These are phyloP conservation scores for Myotis yumanensis DNA, from an alignment of 2,113 vertebrate species.

Conservation along the genomic window DNA sequence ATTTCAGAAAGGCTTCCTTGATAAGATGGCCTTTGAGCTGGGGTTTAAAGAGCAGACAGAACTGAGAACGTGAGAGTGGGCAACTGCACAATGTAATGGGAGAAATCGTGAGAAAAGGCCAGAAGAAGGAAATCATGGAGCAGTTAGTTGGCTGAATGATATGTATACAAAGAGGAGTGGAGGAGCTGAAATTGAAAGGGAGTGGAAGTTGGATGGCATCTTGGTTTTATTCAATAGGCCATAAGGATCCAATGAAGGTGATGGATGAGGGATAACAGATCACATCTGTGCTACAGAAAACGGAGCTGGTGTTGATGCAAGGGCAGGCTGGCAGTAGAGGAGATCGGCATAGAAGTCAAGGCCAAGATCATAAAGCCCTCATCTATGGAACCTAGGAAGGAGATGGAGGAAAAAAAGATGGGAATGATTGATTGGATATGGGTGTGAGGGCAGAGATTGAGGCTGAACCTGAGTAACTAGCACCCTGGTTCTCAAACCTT, in stretches of 20 bases:
- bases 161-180: fast-evolving
- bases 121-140: neutral
- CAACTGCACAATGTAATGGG: fast-evolving
- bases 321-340: neutral
- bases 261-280: neutral
- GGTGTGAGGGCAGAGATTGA: neutral
- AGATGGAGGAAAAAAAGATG: neutral
- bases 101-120: neutral
- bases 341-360: neutral
- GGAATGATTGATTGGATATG: fast-evolving
- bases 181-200: neutral
- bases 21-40: neutral
- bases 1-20: neutral
- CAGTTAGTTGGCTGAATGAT: fast-evolving
- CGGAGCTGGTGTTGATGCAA: neutral
- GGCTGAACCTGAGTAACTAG: neutral
- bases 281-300: neutral
- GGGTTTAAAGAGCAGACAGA: neutral
- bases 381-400: neutral
- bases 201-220: neutral
- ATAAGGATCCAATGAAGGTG: neutral
- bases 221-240: neutral
- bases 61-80: neutral
- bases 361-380: conserved; percentile 21
- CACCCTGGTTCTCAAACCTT: neutral